phyloP scores from a whole-genome alignment of 2,797 vertebrate species.

The Melanotaenia parkinsoni region DNA sequence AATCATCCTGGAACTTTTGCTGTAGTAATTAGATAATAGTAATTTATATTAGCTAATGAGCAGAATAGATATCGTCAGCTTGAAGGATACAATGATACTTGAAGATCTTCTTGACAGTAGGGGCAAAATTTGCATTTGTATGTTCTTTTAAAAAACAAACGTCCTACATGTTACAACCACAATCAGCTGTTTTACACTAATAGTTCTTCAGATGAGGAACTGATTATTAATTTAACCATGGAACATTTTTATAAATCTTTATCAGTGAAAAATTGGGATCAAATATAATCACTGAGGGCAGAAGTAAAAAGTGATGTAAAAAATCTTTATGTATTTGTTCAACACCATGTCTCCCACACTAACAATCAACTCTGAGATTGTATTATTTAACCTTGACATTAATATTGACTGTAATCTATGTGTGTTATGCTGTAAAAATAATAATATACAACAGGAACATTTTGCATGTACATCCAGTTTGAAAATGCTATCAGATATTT shows the following conservation, averaged over 20 bases:
- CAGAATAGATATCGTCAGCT: slow-evolving; percentile 15
- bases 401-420: not conserved
- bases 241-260: not conserved
- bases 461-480: not conserved
- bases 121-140: not conserved
- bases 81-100: slow-evolving; percentile 8
- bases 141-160: not conserved
- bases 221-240: not conserved
- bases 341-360: not conserved
- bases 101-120: not conserved
- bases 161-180: not conserved
- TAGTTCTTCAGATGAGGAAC: not conserved
- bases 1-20: slow-evolving; percentile 38
- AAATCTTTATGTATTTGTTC: not conserved
- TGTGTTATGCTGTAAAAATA: not conserved
- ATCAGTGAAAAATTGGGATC: not conserved
- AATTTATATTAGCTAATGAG: slow-evolving; percentile 25
- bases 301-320: not conserved
- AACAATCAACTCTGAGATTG: not conserved
- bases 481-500: not conserved
- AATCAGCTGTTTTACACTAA: not conserved
- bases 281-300: not conserved
- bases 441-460: not conserved
- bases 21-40: slow-evolving; percentile 31
- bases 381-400: no score